A percentile compares a stretch with the other conserved stretches of the same genome.
phyloP scores from a whole-genome alignment of 2,888 invertebrate genomes.

The Latrodectus elegans region DNA sequence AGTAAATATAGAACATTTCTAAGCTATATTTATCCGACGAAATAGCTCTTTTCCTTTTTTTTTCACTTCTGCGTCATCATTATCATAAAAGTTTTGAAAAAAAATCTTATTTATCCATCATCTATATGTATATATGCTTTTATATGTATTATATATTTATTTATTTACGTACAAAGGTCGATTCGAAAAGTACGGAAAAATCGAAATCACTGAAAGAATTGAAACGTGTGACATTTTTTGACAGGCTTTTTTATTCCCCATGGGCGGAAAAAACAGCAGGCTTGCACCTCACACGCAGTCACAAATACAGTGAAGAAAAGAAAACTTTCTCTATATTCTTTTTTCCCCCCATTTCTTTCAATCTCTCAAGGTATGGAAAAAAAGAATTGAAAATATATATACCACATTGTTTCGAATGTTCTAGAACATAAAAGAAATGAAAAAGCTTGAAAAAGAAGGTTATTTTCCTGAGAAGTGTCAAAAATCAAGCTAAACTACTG shows the following conservation, averaged over 20 bases:
- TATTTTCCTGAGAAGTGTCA: slow-evolving; percentile 55
- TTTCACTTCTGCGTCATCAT: too few species aligned
- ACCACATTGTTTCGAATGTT: slow-evolving; percentile 62
- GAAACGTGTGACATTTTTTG: slow-evolving; percentile 68
- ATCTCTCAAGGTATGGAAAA: slow-evolving; percentile 13
- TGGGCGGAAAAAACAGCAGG: slow-evolving; percentile 28
- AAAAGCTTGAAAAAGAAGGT: neutral
- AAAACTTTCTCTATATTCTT: slow-evolving; percentile 18
- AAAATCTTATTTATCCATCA: too few species aligned
- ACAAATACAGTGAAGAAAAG: slow-evolving; percentile 11
- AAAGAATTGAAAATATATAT: slow-evolving; percentile 60
- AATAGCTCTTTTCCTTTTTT: too few species aligned
- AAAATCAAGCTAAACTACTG: slow-evolving; percentile 58
- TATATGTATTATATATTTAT: neutral
- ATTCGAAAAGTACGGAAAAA: slow-evolving; percentile 29
- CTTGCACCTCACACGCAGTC: neutral
- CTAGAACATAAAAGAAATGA: slow-evolving; percentile 43
- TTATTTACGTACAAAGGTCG: slow-evolving; percentile 55
- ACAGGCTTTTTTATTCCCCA: slow-evolving; percentile 60
- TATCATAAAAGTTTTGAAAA: too few species aligned
- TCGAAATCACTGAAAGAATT: slow-evolving; percentile 57
- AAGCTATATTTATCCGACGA: too few species aligned
- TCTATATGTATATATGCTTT: neutral
- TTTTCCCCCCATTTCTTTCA: slow-evolving; percentile 8
- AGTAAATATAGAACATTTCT: too few species aligned